Base-by-base conservation (phyloP, 2,888 invertebrate species). In the Pandemis heparana region DNA sequence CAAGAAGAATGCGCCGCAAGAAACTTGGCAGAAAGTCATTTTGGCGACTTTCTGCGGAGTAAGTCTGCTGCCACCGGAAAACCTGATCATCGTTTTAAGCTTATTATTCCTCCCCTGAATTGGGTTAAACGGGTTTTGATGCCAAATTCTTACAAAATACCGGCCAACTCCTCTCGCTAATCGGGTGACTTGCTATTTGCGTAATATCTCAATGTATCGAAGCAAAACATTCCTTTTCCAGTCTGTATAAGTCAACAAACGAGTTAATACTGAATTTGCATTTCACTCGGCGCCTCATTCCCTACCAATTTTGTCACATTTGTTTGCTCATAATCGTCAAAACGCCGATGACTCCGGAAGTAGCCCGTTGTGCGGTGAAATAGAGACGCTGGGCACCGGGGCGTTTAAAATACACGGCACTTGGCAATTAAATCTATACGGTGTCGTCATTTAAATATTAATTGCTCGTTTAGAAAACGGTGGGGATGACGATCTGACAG, bases 391-490 rank as follows among this genome's bases (percentile, higher is more conserved):
- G 8, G 65, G 60, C 66, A 51, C 18, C 1, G 5, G 23, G 43
- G 41, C 18, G 38, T 7, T 53, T 46, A 5, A 63, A 63, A 60
- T 43, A 43, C 23, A 48, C 59, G 59, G 56, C 14, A 16, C 12
- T 53, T 12, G n/a, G 62, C 70, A 70, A 63, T 70, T 70, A 62
- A 70, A 53, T 53, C 32, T 70, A 70, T 70, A 63, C 63, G 23
- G 43, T 43, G 43, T 46, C 12, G n/a, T 39, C 51, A 71, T 71
- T 71, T 67, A 67, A 71, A 71, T 71, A 67, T 71, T 67, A 67
- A 71, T 63, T 72, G 67, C 66, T 72, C 43, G 46, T 9, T 63
- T 67, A 43, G 61, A 38, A 61, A 67, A 67, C 67, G 66, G 32
- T 23, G 60, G 10, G 39, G 32, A 51, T 61, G 65, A 48, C 61